Conservation (phyloP, 2,888 invertebrate genomes). For the Dryobotodes eremita region DNA sequence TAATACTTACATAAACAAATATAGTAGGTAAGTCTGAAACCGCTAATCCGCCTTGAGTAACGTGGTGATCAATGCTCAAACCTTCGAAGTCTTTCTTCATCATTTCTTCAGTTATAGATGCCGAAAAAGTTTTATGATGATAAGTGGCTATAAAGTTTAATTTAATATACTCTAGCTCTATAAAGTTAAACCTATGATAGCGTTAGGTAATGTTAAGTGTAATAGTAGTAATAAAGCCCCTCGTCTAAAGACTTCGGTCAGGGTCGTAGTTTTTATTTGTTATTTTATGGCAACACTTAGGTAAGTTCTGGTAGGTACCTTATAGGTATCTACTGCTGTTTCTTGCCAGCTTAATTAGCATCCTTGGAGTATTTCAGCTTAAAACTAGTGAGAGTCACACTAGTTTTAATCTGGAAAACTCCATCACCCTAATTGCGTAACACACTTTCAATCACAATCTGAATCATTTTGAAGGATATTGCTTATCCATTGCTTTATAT, state of each 20-base stretch:
- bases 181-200: slow-evolving; percentile 7
- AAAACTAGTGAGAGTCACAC: background rate
- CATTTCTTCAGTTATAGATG: background rate
- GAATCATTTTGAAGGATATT: too few species aligned
- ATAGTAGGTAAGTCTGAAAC: background rate
- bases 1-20: background rate
- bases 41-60: too few species aligned
- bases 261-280: slow-evolving; percentile 15
- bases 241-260: background rate
- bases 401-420: background rate
- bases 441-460: too few species aligned
- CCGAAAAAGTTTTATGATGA: slow-evolving; percentile 6
- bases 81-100: background rate
- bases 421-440: too few species aligned
- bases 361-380: background rate
- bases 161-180: background rate
- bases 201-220: background rate
- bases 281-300: slow-evolving; percentile 23
- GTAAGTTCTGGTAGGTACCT: background rate
- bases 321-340: background rate
- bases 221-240: slow-evolving; percentile 7
- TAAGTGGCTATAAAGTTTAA: slow-evolving; percentile 18
- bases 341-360: background rate
- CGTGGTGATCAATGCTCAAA: background rate
- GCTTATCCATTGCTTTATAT: too few species aligned